Evolutionary conservation across 2,797 vertebrate genomes (phyloP), one percentile per base, ranked within the genome.

Genomic region (Mormyrus proboscirostris): DNA sequence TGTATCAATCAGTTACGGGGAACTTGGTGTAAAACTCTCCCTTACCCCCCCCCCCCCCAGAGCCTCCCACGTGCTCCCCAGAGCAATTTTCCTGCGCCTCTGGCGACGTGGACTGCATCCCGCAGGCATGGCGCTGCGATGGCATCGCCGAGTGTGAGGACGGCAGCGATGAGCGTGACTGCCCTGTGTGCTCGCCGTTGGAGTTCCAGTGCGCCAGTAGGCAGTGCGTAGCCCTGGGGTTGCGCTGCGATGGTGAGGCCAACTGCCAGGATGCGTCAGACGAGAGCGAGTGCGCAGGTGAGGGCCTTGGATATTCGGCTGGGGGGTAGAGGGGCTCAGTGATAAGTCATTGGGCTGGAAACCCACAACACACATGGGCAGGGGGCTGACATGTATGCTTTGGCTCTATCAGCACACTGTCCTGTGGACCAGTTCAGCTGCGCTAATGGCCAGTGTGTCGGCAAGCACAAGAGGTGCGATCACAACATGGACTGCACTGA

Each of bases 21-120:
- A 19, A 44, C 14, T 44, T 41, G 38, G 38, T 79, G 73, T 79
- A 8, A 79, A 79, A 44, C 16, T 44, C 2, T 16, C 16, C 16
- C 82, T 50, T 10, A 25, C 44, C 19, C 9, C 6, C 44, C 41
- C 19, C 41, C 9, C 92, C 79, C 92, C 25, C 96, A 99, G 98
- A 99, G 90, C 98, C 98, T 0, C 98, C 98, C 90, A 99, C 98
- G 16, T 99, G 98, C 91, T 98, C 98, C 33, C 98, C 98, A 1
- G 97, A 98, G 93, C 97, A 99, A 94, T 99, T 99, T 93, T 97
- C 98, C 84, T 99, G 98, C 91, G 94, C 95, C 53, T 98, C 98
- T 0, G 98, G 98, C 0, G 98, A 99, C 92, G 98, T 99, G 92
- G 98, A 99, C 95, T 99, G 98, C 92, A 99, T 99, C 92, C 98